Conservation (phyloP, 2,113 vertebrate genomes). For the Mesoclemmys tuberculata region DNA sequence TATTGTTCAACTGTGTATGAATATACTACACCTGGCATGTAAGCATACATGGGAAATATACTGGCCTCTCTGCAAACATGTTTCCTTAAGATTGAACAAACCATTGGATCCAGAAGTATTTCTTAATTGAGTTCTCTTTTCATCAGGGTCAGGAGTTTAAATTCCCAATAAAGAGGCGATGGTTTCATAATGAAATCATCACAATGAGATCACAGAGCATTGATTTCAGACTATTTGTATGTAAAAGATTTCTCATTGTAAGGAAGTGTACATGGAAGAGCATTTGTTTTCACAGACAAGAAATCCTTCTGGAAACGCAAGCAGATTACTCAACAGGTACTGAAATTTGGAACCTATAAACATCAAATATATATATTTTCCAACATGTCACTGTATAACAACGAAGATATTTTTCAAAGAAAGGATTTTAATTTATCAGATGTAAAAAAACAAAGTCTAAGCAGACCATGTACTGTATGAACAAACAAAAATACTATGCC, state of each 20-base stretch:
- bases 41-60: conserved; percentile 68
- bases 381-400: conserved; percentile 52
- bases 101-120: conserved; percentile 78
- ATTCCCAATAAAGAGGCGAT: conserved; percentile 32
- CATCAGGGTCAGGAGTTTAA: not conserved
- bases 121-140: conserved; percentile 53
- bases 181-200: conserved; percentile 22
- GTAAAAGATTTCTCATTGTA: conserved; percentile 59
- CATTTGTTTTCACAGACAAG: conserved; percentile 53
- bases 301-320: conserved; percentile 76
- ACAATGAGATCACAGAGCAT: conserved; percentile 25
- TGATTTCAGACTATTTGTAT: conserved; percentile 57
- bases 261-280: conserved; percentile 57
- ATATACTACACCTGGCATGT: conserved; percentile 68
- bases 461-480: conserved; percentile 47
- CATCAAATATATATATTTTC: conserved; percentile 48
- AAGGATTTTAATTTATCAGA: conserved; percentile 69
- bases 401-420: conserved; percentile 50
- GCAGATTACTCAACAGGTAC: conserved; percentile 56
- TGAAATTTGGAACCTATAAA: conserved; percentile 39
- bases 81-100: conserved; percentile 71
- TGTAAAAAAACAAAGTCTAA: conserved; percentile 61
- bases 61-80: conserved; percentile 65
- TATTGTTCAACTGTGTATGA: conserved; percentile 66
- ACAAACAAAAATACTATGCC: conserved; percentile 72